Base-by-base conservation (phyloP, 1,140 invertebrate genomes). In the Bactericera cockerelli region DNA sequence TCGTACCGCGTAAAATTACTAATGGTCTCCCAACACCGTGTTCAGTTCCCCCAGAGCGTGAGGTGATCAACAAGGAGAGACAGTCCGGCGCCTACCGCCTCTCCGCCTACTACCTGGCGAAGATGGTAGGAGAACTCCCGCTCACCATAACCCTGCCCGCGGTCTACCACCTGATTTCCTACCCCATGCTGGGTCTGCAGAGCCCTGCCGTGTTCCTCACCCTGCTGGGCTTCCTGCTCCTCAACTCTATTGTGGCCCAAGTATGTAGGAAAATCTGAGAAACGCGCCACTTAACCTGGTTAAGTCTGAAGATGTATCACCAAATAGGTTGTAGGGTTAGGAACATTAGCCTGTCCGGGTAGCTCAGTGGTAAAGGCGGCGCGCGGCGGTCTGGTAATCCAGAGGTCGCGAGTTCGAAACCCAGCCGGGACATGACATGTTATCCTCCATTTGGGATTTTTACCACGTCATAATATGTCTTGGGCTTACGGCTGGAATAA, bases 81-180 rank as follows among this genome's bases (percentile, higher is more conserved):
- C 73, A 81, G 61, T 86, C 86, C 16, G 88, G 87, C 26, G 83
- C 86, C 31, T 91, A 91, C 69, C 75, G 88, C 55, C 72, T 91
- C 28, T 89, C 86, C 24, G 86, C 88, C 4, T 90, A 89, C 69
- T 90, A 90, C 71, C 68, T 89, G 65, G 86, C 88, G 54, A 90
- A 89, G 74, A 88, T 88, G 82, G 77, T 86, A 42, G 86, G 87
- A 55, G 88, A 91, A 71, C 69, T 88, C 63, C 86, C 86, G 1
- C 67, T 89, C 61, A 84, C 83, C 6, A 77, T 90, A 59, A 82
- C 85, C 16, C 68, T 89, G 64, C 87, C 87, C 56, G 81, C 84
- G 49, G 79, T 87, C 63, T 89, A 88, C 73, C 83, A 87, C 69
- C 71, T 84, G 57, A 84, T 89, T 62, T 83, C 84, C 56, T 90